Conservation (phyloP, 2,797 vertebrate species). For the Sylvia borin region DNA sequence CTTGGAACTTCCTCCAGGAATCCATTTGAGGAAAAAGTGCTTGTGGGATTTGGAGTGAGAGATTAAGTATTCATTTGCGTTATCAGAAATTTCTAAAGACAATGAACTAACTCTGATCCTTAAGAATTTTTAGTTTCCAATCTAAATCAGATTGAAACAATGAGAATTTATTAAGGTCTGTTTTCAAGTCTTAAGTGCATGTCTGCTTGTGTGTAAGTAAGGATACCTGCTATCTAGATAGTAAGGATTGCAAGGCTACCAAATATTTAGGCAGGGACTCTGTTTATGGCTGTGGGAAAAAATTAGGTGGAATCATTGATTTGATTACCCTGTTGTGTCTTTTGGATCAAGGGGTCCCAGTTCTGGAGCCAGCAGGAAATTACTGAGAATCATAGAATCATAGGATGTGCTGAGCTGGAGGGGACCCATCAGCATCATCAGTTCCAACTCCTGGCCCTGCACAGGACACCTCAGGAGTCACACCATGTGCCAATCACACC, state of each 20-base stretch:
- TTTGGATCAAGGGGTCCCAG: not conserved
- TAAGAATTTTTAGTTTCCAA: not conserved
- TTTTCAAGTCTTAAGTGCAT: not conserved
- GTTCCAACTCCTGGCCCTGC: not conserved
- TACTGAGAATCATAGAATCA: not conserved
- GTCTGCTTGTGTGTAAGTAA: not conserved
- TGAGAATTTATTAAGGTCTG: not conserved
- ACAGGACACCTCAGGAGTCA: not conserved
- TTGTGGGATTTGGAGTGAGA: not conserved
- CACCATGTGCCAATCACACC: not conserved
- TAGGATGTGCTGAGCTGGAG: not conserved
- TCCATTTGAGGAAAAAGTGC: not conserved
- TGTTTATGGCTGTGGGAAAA: not conserved
- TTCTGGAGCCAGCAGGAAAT: not conserved
- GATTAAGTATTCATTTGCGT: not conserved
- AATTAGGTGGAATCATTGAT: not conserved
- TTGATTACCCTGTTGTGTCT: not conserved
- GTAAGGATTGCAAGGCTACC: not conserved
- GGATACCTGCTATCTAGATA: not conserved
- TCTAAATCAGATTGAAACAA: not conserved
- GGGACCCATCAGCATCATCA: not conserved
- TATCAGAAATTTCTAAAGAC: not conserved
- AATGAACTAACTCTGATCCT: not conserved
- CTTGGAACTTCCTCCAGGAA: not conserved
- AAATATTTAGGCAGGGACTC: not conserved